Conservation (phyloP, 2,888 invertebrate genomes). For the Dioctria rufipes region DNA sequence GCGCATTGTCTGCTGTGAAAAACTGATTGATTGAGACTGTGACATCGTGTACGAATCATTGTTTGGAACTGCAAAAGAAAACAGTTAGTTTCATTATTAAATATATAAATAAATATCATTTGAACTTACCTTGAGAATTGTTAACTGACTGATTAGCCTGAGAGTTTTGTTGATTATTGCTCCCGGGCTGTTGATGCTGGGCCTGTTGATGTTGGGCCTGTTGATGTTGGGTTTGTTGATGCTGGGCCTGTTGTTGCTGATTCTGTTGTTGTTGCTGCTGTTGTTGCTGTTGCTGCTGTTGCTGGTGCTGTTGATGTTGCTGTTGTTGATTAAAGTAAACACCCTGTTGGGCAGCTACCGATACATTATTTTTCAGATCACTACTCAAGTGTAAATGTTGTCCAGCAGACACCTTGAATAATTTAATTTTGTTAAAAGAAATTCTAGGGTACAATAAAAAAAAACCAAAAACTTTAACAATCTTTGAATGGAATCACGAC, state of each 20-base stretch:
- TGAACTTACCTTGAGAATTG: slow-evolving; percentile 67
- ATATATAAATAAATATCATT: neutral
- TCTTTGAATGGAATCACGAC: slow-evolving; percentile 22
- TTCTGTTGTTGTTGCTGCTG: slow-evolving; percentile 69
- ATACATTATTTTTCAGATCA: slow-evolving; percentile 81
- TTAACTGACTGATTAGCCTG: slow-evolving; percentile 69
- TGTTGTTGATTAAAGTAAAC: slow-evolving; percentile 79
- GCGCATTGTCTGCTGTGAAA: slow-evolving; percentile 76
- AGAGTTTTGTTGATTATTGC: slow-evolving; percentile 57
- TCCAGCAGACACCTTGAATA: slow-evolving; percentile 84
- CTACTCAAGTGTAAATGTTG: slow-evolving; percentile 87
- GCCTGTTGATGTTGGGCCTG: slow-evolving; percentile 9
- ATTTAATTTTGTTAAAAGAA: slow-evolving; percentile 52
- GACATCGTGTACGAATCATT: slow-evolving; percentile 80
- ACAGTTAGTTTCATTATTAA: neutral
- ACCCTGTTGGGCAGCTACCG: slow-evolving; percentile 88
- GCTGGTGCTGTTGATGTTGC: slow-evolving; percentile 65
- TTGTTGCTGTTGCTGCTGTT: slow-evolving; percentile 69
- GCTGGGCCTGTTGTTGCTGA: slow-evolving; percentile 62
- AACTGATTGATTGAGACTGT: slow-evolving; percentile 89
- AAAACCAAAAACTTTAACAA: neutral
- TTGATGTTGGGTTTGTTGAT: slow-evolving; percentile 40
- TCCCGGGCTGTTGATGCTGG: slow-evolving; percentile 33
- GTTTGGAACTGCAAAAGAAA: slow-evolving; percentile 64
- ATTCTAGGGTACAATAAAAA: neutral